These are phyloP conservation scores for Xyrauchen texanus DNA, from an alignment of 2,113 vertebrate genomes.

Conservation along the genomic window DNA sequence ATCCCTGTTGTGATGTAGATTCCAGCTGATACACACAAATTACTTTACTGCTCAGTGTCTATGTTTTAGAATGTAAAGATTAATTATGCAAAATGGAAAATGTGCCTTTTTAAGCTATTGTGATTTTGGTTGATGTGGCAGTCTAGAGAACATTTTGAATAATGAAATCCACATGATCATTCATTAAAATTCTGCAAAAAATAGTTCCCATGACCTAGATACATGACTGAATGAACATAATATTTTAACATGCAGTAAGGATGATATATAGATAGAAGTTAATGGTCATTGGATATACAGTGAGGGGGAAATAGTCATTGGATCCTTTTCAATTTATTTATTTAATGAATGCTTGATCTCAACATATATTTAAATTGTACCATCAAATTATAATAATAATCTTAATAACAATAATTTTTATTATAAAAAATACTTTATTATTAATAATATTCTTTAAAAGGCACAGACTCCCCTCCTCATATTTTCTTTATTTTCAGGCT, in stretches of 20 bases:
- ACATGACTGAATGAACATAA: not conserved
- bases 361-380: not conserved
- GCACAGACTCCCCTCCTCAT: too few species aligned
- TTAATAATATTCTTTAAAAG: too few species aligned
- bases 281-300: not conserved
- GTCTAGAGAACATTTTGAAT: not conserved
- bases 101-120: not conserved
- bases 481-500: slow-evolving; percentile 21
- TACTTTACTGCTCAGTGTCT: not conserved
- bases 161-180: not conserved
- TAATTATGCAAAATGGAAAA: slow-evolving; percentile 17
- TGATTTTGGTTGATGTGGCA: not conserved
- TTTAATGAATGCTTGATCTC: too few species aligned
- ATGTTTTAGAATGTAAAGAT: not conserved
- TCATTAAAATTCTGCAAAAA: not conserved
- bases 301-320: too few species aligned
- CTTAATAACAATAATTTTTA: too few species aligned
- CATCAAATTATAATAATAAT: too few species aligned
- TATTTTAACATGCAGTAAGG: not conserved
- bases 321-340: too few species aligned
- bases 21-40: slow-evolving; percentile 14
- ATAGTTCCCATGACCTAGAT: not conserved
- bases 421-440: too few species aligned
- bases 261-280: not conserved
- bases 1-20: slow-evolving; percentile 20